A percentile compares a stretch with the other conserved stretches of the same genome.
These are phyloP conservation scores for Pantherophis vulpinus DNA, from an alignment of 2,797 vertebrate genomes.

Conservation along the genomic window DNA sequence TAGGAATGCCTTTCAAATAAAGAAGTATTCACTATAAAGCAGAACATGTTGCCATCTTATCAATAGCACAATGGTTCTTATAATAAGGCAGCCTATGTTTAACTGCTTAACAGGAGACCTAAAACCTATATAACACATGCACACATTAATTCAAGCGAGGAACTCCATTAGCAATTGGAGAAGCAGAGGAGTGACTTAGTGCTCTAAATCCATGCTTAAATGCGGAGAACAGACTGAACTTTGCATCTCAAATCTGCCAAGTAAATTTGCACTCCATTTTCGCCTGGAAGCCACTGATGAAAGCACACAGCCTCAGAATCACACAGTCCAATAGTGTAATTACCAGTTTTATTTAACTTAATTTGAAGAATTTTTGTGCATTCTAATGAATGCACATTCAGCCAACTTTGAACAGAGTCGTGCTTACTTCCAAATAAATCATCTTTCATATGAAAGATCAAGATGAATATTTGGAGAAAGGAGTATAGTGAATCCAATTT, in stretches of 20 bases:
- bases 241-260: conserved; percentile 29
- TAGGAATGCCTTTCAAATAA: not conserved
- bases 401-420: conserved; percentile 16
- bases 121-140: conserved; percentile 24
- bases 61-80: not conserved
- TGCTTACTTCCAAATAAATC: not conserved
- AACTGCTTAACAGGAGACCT: not conserved
- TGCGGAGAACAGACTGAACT: conserved; percentile 22
- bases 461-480: conserved; percentile 2
- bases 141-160: conserved; percentile 29
- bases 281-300: conserved; percentile 3
- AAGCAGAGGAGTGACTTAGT: conserved; percentile 17
- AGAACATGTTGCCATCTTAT: not conserved
- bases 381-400: not conserved
- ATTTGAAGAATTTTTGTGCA: conserved; percentile 26
- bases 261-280: conserved; percentile 36
- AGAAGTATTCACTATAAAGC: not conserved
- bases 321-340: conserved; percentile 36
- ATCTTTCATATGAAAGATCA: conserved; percentile 10
- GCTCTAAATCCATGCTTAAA: conserved; percentile 20
- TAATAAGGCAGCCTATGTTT: conserved; percentile 9
- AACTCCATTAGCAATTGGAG: conserved; percentile 36
- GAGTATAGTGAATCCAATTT: not conserved
- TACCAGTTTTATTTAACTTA: conserved; percentile 33
- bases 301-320: conserved; percentile 24